Percentiles rank a stretch among this genome's conserved stretches.
Conservation (phyloP, 2,797 vertebrate genomes). For the Acanthurus tractus region DNA sequence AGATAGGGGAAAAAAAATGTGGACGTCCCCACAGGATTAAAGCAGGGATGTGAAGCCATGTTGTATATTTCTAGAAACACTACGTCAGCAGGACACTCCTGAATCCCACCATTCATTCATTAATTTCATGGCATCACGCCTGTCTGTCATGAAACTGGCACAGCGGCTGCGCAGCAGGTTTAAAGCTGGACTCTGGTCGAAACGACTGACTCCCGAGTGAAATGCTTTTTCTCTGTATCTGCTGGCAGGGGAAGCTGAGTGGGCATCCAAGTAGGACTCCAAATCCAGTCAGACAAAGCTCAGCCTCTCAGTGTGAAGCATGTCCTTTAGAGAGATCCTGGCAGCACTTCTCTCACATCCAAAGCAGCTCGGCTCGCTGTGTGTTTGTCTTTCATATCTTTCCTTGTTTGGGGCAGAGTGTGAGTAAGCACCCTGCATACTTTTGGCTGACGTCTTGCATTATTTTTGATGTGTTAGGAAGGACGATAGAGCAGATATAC, state of each 20-base stretch:
- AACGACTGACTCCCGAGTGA: slow-evolving; percentile 48
- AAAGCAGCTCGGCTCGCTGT: slow-evolving; percentile 40
- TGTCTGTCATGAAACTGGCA: slow-evolving; percentile 5
- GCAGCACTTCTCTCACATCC: slow-evolving; percentile 48
- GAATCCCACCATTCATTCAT: no score
- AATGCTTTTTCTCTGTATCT: slow-evolving; percentile 44
- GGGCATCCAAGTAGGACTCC: slow-evolving; percentile 53
- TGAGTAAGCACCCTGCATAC: slow-evolving; percentile 30
- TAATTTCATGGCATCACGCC: no score
- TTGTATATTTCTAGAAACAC: no score
- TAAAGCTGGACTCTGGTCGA: slow-evolving; percentile 44
- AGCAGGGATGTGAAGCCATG: no score
- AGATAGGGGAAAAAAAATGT: no score
- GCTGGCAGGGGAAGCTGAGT: slow-evolving; percentile 47
- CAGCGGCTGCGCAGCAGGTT: slow-evolving; percentile 20
- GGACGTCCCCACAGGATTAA: no score
- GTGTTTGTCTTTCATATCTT: slow-evolving; percentile 64
- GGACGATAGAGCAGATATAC: neutral
- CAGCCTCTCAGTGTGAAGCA: slow-evolving; percentile 55
- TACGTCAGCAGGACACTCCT: no score
- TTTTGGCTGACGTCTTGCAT: slow-evolving; percentile 38
- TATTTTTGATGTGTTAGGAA: slow-evolving; percentile 32
- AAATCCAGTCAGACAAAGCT: slow-evolving; percentile 64
- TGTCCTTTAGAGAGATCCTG: slow-evolving; percentile 42
- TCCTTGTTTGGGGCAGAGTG: slow-evolving; percentile 41